These are phyloP conservation scores for Nomada goodeniana DNA, from an alignment of 2,888 invertebrate species.

Conservation along the genomic window DNA sequence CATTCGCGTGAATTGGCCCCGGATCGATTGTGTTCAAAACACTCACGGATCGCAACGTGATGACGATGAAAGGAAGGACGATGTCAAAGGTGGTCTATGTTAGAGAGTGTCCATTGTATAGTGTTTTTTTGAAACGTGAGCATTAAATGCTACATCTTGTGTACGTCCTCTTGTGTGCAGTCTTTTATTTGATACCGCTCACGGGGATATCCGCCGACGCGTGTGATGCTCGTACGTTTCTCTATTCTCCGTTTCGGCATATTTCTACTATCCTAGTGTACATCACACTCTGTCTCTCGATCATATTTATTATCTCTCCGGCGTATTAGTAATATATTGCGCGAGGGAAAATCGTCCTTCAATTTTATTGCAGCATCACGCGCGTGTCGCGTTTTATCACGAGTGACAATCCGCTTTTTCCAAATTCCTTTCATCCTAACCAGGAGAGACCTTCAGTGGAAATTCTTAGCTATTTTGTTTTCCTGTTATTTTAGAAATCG, in stretches of 20 bases:
- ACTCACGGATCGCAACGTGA: constrained; percentile 70
- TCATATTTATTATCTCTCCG: background rate
- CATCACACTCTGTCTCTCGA: background rate
- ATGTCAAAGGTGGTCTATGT: constrained; percentile 83
- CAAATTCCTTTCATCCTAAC: constrained; percentile 38
- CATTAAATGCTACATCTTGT: constrained; percentile 84
- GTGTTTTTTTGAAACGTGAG: constrained; percentile 84
- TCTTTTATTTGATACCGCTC: constrained; percentile 65
- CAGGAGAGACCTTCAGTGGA: background rate
- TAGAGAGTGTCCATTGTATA: constrained; percentile 84
- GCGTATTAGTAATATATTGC: background rate
- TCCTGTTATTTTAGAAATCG: background rate
- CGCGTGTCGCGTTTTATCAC: constrained; percentile 59
- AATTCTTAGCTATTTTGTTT: constrained; percentile 3
- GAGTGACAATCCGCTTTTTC: constrained; percentile 39
- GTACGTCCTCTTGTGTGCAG: constrained; percentile 77
- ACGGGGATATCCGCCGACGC: constrained; percentile 57
- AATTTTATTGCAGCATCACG: constrained; percentile 58
- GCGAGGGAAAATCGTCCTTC: constrained; percentile 40
- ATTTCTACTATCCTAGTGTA: background rate
- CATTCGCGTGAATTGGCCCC: constrained; percentile 65
- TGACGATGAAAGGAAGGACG: constrained; percentile 76
- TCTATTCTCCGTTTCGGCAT: background rate
- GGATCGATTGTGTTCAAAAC: constrained; percentile 67
- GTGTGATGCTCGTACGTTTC: constrained; percentile 53